These are phyloP conservation scores for Zeugodacus cucurbitae DNA, from an alignment of 1,140 invertebrate genomes.

Conservation along the genomic window DNA sequence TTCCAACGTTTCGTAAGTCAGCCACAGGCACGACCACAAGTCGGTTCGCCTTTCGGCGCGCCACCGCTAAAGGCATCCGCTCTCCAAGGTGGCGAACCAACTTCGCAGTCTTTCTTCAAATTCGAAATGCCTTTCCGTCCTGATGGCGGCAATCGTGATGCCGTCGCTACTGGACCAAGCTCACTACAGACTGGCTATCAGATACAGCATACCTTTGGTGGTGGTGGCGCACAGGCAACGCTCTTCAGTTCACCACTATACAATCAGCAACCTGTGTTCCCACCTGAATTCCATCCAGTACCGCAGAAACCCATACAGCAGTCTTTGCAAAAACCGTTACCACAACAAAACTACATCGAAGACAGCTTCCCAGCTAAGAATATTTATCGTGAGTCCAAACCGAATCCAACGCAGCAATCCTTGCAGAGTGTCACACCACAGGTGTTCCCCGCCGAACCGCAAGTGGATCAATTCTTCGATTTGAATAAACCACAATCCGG, in stretches of 20 bases:
- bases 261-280: slow-evolving; percentile 51
- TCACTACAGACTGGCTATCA: slow-evolving; percentile 62
- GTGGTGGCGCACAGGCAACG: slow-evolving; percentile 53
- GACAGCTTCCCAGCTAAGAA: slow-evolving; percentile 52
- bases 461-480: slow-evolving; percentile 48
- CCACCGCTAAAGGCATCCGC: slow-evolving; percentile 47
- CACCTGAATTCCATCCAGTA: slow-evolving; percentile 53
- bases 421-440: slow-evolving; percentile 60
- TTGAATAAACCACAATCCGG: slow-evolving; percentile 47
- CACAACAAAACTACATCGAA: slow-evolving; percentile 59
- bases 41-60: slow-evolving; percentile 39
- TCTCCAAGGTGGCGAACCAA: slow-evolving; percentile 53
- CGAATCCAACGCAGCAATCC: slow-evolving; percentile 53
- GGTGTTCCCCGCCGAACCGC: slow-evolving; percentile 57
- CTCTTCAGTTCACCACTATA: slow-evolving; percentile 57
- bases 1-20: slow-evolving; percentile 56
- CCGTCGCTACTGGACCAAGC: slow-evolving; percentile 47
- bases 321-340: slow-evolving; percentile 54
- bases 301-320: slow-evolving; percentile 53
- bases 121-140: slow-evolving; percentile 64
- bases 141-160: slow-evolving; percentile 41
- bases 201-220: slow-evolving; percentile 60
- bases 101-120: slow-evolving; percentile 64
- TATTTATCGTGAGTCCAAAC: slow-evolving; percentile 48
- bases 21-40: slow-evolving; percentile 41